Conservation (phyloP, 2,888 invertebrate species). For the Parnassius glacialis region DNA sequence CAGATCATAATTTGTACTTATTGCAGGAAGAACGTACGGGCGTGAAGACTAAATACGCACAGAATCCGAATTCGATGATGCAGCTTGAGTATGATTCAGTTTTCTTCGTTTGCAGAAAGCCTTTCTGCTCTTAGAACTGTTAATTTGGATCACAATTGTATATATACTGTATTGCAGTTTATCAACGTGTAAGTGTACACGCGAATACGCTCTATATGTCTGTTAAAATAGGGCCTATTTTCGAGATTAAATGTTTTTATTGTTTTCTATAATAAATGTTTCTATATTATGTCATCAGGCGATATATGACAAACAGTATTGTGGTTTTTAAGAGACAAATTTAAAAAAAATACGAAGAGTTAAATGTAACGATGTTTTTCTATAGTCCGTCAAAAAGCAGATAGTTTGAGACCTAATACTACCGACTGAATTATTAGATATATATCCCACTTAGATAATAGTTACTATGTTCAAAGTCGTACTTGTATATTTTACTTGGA, state of each 20-base stretch:
- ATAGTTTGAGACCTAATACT: too few relatives aligned
- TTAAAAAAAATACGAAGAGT: neutral
- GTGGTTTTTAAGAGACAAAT: conserved; percentile 10
- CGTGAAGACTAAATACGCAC: conserved; percentile 93
- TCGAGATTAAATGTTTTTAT: conserved; percentile 13
- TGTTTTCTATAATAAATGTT: conserved; percentile 3
- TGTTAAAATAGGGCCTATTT: conserved; percentile 9
- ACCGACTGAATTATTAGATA: too few relatives aligned
- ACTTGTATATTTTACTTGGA: too few relatives aligned
- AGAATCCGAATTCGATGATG: conserved; percentile 95
- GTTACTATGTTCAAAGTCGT: too few relatives aligned
- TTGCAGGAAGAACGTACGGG: conserved; percentile 88
- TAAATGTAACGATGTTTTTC: neutral
- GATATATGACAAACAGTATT: conserved; percentile 21
- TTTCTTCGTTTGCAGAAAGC: conserved; percentile 95
- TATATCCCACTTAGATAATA: too few relatives aligned
- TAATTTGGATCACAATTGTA: neutral
- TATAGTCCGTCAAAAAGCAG: too few relatives aligned
- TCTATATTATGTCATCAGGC: conserved; percentile 7
- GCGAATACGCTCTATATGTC: conserved; percentile 5
- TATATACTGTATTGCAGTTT: conserved; percentile 15
- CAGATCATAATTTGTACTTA: conserved; percentile 14
- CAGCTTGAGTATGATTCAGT: conserved; percentile 95
- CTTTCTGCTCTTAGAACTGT: conserved; percentile 47
- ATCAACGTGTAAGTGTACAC: conserved; percentile 7